Evolutionary conservation across 2,113 vertebrate genomes (phyloP).

Genomic region (Festucalex cinctus): DNA sequence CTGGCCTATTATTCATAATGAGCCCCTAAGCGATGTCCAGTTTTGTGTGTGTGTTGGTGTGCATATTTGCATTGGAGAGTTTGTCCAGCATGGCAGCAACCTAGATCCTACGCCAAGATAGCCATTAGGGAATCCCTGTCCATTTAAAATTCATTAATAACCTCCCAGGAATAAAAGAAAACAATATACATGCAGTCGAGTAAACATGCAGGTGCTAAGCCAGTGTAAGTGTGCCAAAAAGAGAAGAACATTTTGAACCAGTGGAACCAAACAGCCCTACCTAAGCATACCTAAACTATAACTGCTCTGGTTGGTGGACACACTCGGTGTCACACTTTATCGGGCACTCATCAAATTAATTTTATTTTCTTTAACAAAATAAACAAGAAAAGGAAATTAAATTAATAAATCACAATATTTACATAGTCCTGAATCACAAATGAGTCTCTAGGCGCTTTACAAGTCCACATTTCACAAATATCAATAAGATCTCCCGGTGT

Average conservation of each 20-base stretch:
- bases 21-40: constrained; percentile 67
- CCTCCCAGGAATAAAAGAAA: constrained; percentile 31
- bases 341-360: too few relatives aligned
- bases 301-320: not conserved
- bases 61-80: constrained; percentile 27
- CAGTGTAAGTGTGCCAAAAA: not conserved
- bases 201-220: not conserved
- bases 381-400: too few relatives aligned
- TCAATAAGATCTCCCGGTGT: too few relatives aligned
- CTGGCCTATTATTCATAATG: constrained; percentile 66
- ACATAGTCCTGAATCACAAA: too few relatives aligned
- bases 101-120: constrained; percentile 57
- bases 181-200: not conserved
- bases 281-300: not conserved
- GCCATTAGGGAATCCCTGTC: constrained; percentile 61
- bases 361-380: too few relatives aligned
- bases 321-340: too few relatives aligned
- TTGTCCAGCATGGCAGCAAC: constrained; percentile 43
- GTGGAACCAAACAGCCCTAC: not conserved
- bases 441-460: too few relatives aligned
- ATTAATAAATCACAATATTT: too few relatives aligned
- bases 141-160: constrained; percentile 64
- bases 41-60: constrained; percentile 31
- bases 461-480: too few relatives aligned
- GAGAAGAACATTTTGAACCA: not conserved